Percentiles rank a stretch among this genome's conserved stretches.
Evolutionary conservation across 2,888 invertebrate species (phyloP).

Genomic region (Ophion ventricosus): DNA sequence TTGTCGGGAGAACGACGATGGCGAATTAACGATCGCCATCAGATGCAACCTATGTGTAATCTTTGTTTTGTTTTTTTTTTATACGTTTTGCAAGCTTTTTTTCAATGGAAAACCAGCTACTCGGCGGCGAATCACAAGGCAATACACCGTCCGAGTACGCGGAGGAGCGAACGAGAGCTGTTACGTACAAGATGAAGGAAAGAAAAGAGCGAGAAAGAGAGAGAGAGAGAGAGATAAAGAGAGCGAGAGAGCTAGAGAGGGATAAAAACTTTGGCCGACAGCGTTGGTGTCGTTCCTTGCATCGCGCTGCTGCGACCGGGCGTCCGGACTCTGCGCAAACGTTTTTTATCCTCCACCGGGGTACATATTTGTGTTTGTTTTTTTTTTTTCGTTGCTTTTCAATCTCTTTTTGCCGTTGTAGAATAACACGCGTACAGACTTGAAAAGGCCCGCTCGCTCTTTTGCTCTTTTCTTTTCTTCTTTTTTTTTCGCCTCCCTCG

Average conservation of each 20-base stretch:
- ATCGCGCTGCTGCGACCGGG: conserved; percentile 58
- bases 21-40: not conserved
- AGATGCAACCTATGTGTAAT: too few species aligned
- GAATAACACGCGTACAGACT: not conserved
- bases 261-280: not conserved
- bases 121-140: too few species aligned
- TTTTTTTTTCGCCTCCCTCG: not conserved
- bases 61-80: conserved; percentile 26
- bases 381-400: conserved; percentile 63
- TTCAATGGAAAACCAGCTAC: too few species aligned
- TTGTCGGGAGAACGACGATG: not conserved
- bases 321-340: conserved; percentile 78
- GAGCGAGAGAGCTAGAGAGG: too few species aligned
- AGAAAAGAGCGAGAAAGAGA: not conserved
- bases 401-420: conserved; percentile 34
- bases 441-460: not conserved
- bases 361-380: conserved; percentile 79
- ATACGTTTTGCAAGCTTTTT: not conserved
- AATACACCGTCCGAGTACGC: too few species aligned
- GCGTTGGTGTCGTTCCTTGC: not conserved
- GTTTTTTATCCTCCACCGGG: conserved; percentile 78
- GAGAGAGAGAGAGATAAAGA: not conserved
- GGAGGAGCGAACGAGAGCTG: too few species aligned
- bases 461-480: conserved; percentile 1
- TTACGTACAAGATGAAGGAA: not conserved